A percentile compares a stretch with the other conserved stretches of the same genome.
These are phyloP conservation scores for Cyprinodon brontotheroides DNA, from an alignment of 2,113 vertebrate species.

Conservation along the genomic window DNA sequence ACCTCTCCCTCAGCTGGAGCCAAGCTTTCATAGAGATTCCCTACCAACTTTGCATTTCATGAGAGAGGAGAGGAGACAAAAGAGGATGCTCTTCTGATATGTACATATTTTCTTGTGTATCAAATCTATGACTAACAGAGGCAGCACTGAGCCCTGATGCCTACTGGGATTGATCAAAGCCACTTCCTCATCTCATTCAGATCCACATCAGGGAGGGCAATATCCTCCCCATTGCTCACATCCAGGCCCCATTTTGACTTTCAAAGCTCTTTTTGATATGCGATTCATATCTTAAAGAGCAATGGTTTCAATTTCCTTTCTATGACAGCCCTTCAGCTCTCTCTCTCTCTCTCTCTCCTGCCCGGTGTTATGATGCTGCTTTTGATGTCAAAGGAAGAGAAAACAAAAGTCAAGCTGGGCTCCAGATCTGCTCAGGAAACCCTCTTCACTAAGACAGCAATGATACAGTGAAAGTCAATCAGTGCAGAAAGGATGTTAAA, in stretches of 20 bases:
- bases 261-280: constrained; percentile 47
- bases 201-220: constrained; percentile 43
- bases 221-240: constrained; percentile 32
- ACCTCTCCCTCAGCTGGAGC: constrained; percentile 78
- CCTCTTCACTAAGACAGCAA: constrained; percentile 20
- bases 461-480: constrained; percentile 43
- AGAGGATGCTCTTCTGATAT: constrained; percentile 63
- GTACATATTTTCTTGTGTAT: constrained; percentile 41
- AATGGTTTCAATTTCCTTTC: constrained; percentile 38
- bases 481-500: constrained; percentile 41
- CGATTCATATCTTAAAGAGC: constrained; percentile 25
- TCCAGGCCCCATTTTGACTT: constrained; percentile 26
- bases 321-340: constrained; percentile 12
- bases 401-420: constrained; percentile 38
- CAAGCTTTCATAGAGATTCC: constrained; percentile 77
- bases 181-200: constrained; percentile 43
- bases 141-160: constrained; percentile 26
- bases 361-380: constrained; percentile 11
- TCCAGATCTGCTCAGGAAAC: constrained; percentile 21
- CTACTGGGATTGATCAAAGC: constrained; percentile 39
- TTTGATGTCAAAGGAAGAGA: constrained; percentile 44
- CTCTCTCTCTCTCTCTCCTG: constrained; percentile 2
- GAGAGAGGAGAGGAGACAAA: constrained; percentile 76
- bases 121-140: constrained; percentile 46
- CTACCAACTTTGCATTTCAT: constrained; percentile 80